A percentile compares a stretch with the other conserved stretches of the same genome.
Conservation (phyloP, 2,113 vertebrate genomes). For the Stegostoma tigrinum region DNA sequence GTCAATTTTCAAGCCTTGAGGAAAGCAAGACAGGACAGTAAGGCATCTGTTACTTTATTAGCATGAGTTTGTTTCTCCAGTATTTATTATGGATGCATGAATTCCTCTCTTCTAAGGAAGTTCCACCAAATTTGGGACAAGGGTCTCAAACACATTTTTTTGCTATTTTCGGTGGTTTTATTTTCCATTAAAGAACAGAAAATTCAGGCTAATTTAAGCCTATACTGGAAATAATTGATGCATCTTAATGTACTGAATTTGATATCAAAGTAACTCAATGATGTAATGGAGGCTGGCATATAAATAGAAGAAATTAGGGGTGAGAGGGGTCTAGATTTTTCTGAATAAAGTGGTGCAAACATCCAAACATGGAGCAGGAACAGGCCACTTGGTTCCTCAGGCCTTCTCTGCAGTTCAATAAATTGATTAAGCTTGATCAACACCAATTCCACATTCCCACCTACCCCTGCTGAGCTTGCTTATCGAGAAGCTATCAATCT, state of each 20-base stretch:
- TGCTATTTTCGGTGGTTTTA: not conserved
- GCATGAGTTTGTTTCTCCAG: not conserved
- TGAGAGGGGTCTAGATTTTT: not conserved
- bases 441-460: too few relatives aligned
- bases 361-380: too few relatives aligned
- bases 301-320: not conserved
- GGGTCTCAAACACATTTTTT: not conserved
- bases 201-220: not conserved
- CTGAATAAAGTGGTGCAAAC: not conserved
- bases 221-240: not conserved
- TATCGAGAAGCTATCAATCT: too few relatives aligned
- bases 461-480: too few relatives aligned
- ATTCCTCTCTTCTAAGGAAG: not conserved
- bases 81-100: not conserved
- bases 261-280: not conserved
- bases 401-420: too few relatives aligned
- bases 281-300: not conserved
- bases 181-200: not conserved
- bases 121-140: not conserved
- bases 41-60: not conserved
- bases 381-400: too few relatives aligned
- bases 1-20: not conserved
- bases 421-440: too few relatives aligned
- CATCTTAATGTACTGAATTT: not conserved
- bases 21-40: not conserved